phyloP scores from a whole-genome alignment of 2,888 invertebrate genomes.

The Synergus gifuensis region DNA sequence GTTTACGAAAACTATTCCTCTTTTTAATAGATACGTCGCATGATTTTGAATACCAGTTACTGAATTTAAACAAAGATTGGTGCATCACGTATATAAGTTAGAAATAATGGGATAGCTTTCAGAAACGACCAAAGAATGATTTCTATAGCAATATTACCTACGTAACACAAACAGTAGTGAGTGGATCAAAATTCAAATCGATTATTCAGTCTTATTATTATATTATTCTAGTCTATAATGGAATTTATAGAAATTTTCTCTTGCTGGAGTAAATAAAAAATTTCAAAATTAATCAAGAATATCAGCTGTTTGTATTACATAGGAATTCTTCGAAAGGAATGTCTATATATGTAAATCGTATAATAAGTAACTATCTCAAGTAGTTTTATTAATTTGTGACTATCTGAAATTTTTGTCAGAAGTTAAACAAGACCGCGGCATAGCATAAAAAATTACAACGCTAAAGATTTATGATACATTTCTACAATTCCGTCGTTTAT shows the following conservation, averaged over 20 bases:
- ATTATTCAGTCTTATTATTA: neutral
- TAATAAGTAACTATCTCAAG: neutral
- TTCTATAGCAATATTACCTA: constrained; percentile 50
- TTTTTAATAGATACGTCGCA: neutral
- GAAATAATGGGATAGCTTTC: constrained; percentile 39
- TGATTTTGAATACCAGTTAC: constrained; percentile 34
- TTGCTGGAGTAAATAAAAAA: neutral
- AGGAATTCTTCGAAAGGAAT: constrained; percentile 20
- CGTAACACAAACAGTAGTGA: constrained; percentile 31
- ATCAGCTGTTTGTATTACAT: constrained; percentile 20
- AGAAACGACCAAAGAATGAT: constrained; percentile 64
- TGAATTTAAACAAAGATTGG: constrained; percentile 19
- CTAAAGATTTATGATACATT: constrained; percentile 21
- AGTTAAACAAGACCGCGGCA: neutral
- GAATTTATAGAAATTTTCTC: neutral
- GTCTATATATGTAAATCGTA: neutral
- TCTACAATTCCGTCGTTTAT: constrained; percentile 29
- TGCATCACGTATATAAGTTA: constrained; percentile 29
- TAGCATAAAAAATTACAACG: constrained; percentile 14
- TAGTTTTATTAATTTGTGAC: constrained; percentile 5
- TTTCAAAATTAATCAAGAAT: neutral
- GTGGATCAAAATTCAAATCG: neutral
- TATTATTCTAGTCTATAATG: no score
- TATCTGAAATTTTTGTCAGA: neutral
- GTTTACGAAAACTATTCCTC: constrained; percentile 32